Evolutionary conservation across 2,113 vertebrate species (phyloP).

Genomic region (Plestiodon gilberti): DNA sequence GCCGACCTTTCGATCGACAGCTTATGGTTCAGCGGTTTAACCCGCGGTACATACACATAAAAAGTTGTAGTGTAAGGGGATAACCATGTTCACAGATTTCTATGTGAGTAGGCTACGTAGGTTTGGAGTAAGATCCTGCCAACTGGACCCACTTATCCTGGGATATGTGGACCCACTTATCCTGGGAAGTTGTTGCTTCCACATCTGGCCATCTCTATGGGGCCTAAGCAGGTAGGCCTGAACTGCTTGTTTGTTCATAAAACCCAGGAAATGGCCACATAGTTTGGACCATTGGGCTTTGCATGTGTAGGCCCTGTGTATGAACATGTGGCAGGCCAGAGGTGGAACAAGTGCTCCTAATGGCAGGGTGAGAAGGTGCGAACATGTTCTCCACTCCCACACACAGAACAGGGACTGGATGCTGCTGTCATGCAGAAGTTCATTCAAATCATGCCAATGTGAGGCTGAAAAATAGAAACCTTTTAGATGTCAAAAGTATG

Average conservation of each 20-base stretch:
- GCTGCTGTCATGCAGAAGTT: neutral
- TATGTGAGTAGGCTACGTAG: neutral
- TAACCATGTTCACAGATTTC: neutral
- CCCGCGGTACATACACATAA: no score
- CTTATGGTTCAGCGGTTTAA: no score
- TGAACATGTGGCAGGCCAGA: neutral
- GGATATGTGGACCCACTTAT: neutral
- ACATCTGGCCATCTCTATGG: neutral
- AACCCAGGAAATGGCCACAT: neutral
- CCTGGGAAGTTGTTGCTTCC: neutral
- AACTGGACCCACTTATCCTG: neutral
- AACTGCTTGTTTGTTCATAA: neutral
- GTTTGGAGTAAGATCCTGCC: neutral
- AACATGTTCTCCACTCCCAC: neutral
- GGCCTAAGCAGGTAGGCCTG: neutral
- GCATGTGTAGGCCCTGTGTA: neutral
- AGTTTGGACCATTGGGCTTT: neutral
- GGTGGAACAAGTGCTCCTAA: neutral
- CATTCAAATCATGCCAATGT: neutral
- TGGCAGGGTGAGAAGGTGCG: neutral
- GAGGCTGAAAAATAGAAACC: neutral
- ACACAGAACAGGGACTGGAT: neutral
- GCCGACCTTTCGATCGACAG: no score
- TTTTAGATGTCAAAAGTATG: neutral
- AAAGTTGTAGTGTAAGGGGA: neutral